These are phyloP conservation scores for Darevskia mixta DNA, from an alignment of 2,797 vertebrate species.

Conservation along the genomic window DNA sequence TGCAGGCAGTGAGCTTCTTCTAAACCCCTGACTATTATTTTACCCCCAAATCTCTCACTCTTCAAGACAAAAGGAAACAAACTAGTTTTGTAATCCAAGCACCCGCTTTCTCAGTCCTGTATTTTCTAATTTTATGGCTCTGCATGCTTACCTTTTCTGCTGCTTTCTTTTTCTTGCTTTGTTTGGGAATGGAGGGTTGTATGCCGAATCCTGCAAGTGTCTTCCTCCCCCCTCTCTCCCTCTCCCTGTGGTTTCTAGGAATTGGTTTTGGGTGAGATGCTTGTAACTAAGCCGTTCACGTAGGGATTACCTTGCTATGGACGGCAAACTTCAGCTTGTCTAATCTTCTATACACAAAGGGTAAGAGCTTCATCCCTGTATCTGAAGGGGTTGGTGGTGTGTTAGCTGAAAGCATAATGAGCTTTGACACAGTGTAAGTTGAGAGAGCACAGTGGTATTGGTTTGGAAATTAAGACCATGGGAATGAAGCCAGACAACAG, in stretches of 20 bases:
- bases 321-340: constrained; percentile 57
- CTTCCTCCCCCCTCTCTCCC: background rate
- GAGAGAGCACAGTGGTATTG: constrained; percentile 2
- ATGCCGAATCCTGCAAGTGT: constrained; percentile 31
- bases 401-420: constrained; percentile 59
- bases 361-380: constrained; percentile 55
- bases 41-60: constrained; percentile 41
- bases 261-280: constrained; percentile 58
- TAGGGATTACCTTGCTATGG: constrained; percentile 42
- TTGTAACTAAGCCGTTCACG: constrained; percentile 49
- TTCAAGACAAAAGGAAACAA: constrained; percentile 47
- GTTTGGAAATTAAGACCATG: constrained; percentile 53
- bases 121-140: constrained; percentile 29
- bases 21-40: background rate
- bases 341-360: constrained; percentile 37
- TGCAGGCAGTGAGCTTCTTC: background rate
- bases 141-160: constrained; percentile 23
- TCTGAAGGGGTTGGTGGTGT: constrained; percentile 32
- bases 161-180: constrained; percentile 41
- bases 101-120: constrained; percentile 24
- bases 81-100: constrained; percentile 49
- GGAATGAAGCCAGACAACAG: constrained; percentile 38
- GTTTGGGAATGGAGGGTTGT: constrained; percentile 40
- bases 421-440: background rate
- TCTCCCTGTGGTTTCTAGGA: constrained; percentile 19